Evolutionary conservation across 2,113 vertebrate species (phyloP), one percentile per base, ranked within the genome.

Genomic region (Raja brachyura): DNA sequence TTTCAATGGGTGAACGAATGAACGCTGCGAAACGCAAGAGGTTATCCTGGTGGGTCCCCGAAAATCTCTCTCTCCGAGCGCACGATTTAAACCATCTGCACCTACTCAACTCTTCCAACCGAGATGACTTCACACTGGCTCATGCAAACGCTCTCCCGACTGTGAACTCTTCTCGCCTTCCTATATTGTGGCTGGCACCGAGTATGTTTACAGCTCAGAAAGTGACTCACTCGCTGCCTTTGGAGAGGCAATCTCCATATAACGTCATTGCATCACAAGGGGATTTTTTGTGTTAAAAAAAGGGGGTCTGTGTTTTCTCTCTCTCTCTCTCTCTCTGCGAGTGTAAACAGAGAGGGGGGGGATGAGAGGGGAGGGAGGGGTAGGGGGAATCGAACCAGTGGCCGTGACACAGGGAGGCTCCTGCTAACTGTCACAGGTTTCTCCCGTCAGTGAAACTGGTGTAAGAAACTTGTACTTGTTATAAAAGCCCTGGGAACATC

Each of bases 261-360:
- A 88, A 88, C 83, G 83, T 88, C 83, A 88, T 88, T 33, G 63
- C 83, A 88, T 88, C 83, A 88, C 83, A 88, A 20, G 83, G n/a
- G 83, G 28, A 88, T 88, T 88, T 48, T 63, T 66, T 88, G 83
- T 88, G 61, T 66, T 88, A 31, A 63, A 88, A 59, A 88, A 31
- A 59, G 83, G 11, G 83, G 83, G 11, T 31, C 59, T 88, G 83
- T 88, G 78, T 81, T 39, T 79, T 48, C 39, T 48, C 39, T 48
- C 39, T 48, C 39, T 48, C 39, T 48, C 39, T 48, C 39, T 48
- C 14, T 79, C 14, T 79, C 31, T 81, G 20, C 22, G 79, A 83
- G 79, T 83, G 81, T 85, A 61, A 85, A 85, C 54, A 85, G 83
- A 13, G 59, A 73, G 70, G 70, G 70, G 5, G 70, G 70, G 8